These are phyloP conservation scores for Choristoneura fumiferana DNA, from an alignment of 1,140 invertebrate species.

Conservation along the genomic window DNA sequence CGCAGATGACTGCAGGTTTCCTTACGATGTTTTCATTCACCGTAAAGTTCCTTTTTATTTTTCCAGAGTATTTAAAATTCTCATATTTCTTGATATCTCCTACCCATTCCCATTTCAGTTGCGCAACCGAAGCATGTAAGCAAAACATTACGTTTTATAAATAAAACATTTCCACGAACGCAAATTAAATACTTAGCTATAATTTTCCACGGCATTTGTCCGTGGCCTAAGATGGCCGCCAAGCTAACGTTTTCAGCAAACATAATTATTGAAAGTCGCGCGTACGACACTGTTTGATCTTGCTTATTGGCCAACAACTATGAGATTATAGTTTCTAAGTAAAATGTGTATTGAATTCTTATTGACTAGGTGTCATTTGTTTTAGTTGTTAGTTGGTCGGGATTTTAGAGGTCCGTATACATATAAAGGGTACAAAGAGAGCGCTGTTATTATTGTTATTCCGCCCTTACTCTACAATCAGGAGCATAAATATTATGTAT, in stretches of 20 bases:
- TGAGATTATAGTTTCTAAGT: slow-evolving; percentile 26
- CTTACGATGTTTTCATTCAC: no score
- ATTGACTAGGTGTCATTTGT: slow-evolving; percentile 1
- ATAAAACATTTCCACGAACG: slow-evolving; percentile 5
- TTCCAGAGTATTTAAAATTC: no score
- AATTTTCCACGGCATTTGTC: slow-evolving; percentile 53
- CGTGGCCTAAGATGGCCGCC: slow-evolving; percentile 47
- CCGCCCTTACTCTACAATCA: no score
- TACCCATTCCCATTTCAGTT: no score
- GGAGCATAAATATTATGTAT: no score
- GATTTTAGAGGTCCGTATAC: no score
- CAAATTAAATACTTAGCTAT: slow-evolving; percentile 21
- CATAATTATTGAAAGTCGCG: slow-evolving; percentile 74
- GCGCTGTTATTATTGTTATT: no score
- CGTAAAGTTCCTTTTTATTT: no score
- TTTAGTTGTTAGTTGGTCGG: not conserved
- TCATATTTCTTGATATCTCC: no score
- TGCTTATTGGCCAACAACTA: slow-evolving; percentile 62
- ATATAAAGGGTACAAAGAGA: no score
- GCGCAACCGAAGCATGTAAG: no score
- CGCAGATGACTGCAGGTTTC: no score
- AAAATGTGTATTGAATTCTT: slow-evolving; percentile 16
- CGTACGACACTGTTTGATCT: slow-evolving; percentile 61
- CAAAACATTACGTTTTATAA: not conserved
- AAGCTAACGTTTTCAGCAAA: slow-evolving; percentile 67